phyloP scores from a whole-genome alignment of 2,888 invertebrate species.

The Zele albiditarsus region DNA sequence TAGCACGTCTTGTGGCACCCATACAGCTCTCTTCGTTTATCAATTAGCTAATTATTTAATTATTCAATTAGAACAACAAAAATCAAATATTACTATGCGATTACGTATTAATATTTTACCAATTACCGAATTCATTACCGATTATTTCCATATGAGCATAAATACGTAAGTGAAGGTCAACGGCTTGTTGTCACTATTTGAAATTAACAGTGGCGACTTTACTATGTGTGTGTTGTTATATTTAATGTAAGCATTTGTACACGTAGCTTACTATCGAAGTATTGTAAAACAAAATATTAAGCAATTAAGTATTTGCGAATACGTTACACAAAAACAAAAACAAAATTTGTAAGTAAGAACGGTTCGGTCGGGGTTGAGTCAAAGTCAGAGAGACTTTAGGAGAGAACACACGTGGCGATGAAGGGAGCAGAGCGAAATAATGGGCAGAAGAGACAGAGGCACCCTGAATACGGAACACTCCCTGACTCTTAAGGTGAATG shows the following conservation, averaged over 20 bases:
- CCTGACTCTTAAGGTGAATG: constrained; percentile 72
- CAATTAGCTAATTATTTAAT: constrained; percentile 70
- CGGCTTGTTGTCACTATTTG: constrained; percentile 50
- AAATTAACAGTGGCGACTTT: constrained; percentile 47
- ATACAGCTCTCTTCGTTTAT: constrained; percentile 72
- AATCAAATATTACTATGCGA: constrained; percentile 56
- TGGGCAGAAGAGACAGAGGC: constrained; percentile 69
- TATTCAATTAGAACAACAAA: constrained; percentile 62
- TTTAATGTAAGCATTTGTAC: constrained; percentile 53
- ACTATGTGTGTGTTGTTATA: constrained; percentile 55
- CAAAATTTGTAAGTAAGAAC: constrained; percentile 60
- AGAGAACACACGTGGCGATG: constrained; percentile 66
- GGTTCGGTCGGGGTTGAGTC: constrained; percentile 59
- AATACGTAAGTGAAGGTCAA: constrained; percentile 59
- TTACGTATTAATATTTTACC: constrained; percentile 62
- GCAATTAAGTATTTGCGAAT: constrained; percentile 45
- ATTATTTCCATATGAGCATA: constrained; percentile 57
- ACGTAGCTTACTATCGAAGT: constrained; percentile 51
- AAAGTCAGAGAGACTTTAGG: constrained; percentile 67
- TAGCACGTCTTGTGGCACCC: constrained; percentile 73
- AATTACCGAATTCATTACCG: constrained; percentile 49
- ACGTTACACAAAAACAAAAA: constrained; percentile 22
- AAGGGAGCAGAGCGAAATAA: constrained; percentile 62
- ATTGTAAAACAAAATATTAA: constrained; percentile 50
- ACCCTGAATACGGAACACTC: constrained; percentile 68